Conservation (phyloP, 2,113 vertebrate genomes). For the Hypomesus transpacificus region DNA sequence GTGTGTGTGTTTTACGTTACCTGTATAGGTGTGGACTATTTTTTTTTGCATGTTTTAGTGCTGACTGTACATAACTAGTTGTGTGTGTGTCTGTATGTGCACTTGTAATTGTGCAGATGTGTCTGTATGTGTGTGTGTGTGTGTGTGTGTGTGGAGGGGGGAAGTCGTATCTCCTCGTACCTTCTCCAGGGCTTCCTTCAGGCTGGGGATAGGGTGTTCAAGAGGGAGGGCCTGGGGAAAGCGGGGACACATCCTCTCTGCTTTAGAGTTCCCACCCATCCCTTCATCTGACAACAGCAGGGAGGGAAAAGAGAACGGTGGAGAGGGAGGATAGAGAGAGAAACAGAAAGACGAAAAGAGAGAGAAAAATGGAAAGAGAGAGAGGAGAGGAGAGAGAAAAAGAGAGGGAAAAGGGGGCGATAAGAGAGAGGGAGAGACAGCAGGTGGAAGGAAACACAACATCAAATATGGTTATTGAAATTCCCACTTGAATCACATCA, state of each 20-base stretch:
- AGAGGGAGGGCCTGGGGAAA: conserved; percentile 81
- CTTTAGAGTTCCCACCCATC: not conserved
- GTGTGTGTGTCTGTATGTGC: no score
- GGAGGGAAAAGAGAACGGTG: not conserved
- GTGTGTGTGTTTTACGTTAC: no score
- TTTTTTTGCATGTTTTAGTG: no score
- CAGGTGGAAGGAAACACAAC: not conserved
- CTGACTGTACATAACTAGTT: no score
- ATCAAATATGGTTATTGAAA: no score
- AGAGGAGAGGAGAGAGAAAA: not conserved
- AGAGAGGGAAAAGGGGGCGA: no score
- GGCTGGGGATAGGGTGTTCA: conserved; percentile 79
- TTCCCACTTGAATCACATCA: no score
- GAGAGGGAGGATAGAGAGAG: not conserved
- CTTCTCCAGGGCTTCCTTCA: conserved; percentile 86
- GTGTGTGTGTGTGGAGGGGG: not conserved
- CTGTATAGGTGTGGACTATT: no score
- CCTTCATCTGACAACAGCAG: conserved; percentile 24
- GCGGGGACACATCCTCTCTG: conserved; percentile 74
- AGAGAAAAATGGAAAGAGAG: not conserved
- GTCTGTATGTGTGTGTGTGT: not conserved
- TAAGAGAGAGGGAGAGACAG: not conserved
- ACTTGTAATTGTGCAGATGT: no score
- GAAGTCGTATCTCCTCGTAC: conserved; percentile 50
- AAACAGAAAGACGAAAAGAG: not conserved